Evolutionary conservation across 30 jellyfish, hydroid and myxozoan genomes (phyloP).

Genomic region (Cassiopea xamachana): DNA sequence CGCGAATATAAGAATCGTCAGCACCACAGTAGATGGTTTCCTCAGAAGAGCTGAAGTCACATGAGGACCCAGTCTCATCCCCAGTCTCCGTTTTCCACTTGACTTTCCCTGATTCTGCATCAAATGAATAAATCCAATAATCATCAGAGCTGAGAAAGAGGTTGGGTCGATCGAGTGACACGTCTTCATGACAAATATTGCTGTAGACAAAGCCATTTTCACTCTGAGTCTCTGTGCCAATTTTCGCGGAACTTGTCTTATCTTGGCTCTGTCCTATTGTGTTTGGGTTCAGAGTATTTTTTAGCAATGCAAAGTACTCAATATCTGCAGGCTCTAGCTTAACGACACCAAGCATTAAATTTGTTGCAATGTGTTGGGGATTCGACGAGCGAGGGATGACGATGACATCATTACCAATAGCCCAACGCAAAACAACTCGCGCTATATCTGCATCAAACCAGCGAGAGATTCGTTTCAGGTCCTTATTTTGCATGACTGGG

Average conservation of each 20-base stretch:
- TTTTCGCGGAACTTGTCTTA: background rate
- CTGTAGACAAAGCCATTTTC: slow-evolving; percentile 51
- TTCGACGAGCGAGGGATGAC: slow-evolving; percentile 74
- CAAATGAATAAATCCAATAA: slow-evolving; percentile 82
- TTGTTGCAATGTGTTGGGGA: slow-evolving; percentile 75
- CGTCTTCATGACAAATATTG: slow-evolving; percentile 59
- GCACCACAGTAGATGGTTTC: slow-evolving; percentile 88
- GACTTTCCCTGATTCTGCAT: slow-evolving; percentile 74
- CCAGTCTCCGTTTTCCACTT: slow-evolving; percentile 87
- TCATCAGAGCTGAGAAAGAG: slow-evolving; percentile 90
- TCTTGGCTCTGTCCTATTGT: background rate
- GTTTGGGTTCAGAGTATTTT: slow-evolving; percentile 37
- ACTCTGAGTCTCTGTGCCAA: background rate
- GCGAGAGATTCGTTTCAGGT: slow-evolving; percentile 58
- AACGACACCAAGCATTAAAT: slow-evolving; percentile 33
- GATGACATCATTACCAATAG: slow-evolving; percentile 71
- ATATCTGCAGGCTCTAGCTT: slow-evolving; percentile 42
- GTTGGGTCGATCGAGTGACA: slow-evolving; percentile 50
- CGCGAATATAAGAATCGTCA: slow-evolving; percentile 84
- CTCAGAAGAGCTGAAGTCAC: slow-evolving; percentile 71
- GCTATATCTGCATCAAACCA: slow-evolving; percentile 75
- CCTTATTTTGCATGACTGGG: slow-evolving; percentile 64
- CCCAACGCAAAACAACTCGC: slow-evolving; percentile 85
- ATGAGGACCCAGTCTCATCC: slow-evolving; percentile 91
- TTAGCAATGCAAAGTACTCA: slow-evolving; percentile 31